Evolutionary conservation across 2,113 vertebrate species (phyloP).

Genomic region (Elephantulus edwardii): DNA sequence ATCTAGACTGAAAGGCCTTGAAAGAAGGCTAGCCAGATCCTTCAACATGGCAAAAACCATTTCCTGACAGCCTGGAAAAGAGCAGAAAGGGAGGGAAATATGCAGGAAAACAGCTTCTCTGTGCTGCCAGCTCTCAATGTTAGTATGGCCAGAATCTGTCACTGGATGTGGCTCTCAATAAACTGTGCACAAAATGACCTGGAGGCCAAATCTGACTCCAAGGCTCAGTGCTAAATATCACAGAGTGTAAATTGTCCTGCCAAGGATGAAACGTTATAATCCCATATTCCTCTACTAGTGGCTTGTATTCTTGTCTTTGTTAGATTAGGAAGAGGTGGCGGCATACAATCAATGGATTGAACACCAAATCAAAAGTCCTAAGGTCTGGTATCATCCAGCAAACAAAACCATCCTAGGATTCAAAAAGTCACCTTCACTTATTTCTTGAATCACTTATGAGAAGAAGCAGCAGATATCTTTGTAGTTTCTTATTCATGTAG

Average conservation of each 20-base stretch:
- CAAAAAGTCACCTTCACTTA: neutral
- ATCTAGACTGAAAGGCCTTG: neutral
- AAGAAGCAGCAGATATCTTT: conserved; percentile 23
- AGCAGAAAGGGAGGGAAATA: neutral
- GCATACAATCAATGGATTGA: neutral
- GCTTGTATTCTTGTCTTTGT: conserved; percentile 47
- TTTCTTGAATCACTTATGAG: conserved; percentile 44
- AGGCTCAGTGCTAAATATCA: conserved; percentile 22
- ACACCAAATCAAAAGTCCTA: conserved; percentile 48
- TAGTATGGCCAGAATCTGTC: neutral
- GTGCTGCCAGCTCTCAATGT: neutral
- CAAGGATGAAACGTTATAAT: conserved; percentile 54
- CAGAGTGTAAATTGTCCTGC: neutral
- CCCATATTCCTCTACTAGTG: conserved; percentile 20
- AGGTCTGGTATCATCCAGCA: conserved; percentile 8
- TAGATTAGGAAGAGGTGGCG: conserved; percentile 45
- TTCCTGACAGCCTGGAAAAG: neutral
- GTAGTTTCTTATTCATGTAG: conserved; percentile 28
- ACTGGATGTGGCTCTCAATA: neutral
- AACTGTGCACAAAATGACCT: neutral
- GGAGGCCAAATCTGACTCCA: conserved; percentile 10
- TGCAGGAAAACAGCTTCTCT: neutral
- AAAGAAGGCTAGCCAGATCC: conserved; percentile 31
- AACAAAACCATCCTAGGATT: conserved; percentile 19
- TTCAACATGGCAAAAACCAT: conserved; percentile 32